Percentiles rank a stretch among this genome's conserved stretches.
Conservation (phyloP, 2,888 invertebrate genomes). For the Phortica okadai region DNA sequence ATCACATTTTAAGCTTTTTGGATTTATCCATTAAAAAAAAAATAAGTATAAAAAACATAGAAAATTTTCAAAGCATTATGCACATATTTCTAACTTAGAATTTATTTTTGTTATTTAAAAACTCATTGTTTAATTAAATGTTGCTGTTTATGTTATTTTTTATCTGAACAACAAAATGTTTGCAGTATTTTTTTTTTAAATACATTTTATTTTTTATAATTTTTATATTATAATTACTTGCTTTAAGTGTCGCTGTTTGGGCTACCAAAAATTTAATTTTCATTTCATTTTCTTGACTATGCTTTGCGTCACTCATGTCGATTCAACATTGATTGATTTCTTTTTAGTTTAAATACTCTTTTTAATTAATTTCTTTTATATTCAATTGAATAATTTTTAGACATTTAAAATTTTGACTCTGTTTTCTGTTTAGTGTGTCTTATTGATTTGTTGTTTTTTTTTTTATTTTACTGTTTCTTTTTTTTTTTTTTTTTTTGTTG, state of each 20-base stretch:
- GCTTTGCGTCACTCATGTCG: conserved; percentile 59
- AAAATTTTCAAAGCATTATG: not conserved
- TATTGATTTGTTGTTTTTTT: conserved; percentile 34
- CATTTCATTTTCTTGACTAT: conserved; percentile 50
- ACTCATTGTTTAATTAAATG: conserved; percentile 23
- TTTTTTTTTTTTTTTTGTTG: conserved; percentile 24
- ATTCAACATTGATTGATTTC: conserved; percentile 18
- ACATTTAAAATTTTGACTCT: conserved; percentile 47
- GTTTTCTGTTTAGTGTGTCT: conserved; percentile 30
- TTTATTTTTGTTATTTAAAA: not conserved
- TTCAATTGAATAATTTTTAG: conserved; percentile 40
- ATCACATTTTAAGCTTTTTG: conserved; percentile 77
- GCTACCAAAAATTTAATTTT: not conserved
- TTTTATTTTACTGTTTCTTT: conserved; percentile 34
- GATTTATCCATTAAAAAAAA: conserved; percentile 55
- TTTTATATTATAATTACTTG: conserved; percentile 48
- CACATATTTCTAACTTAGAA: not conserved
- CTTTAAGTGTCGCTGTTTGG: conserved; percentile 50
- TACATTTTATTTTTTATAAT: conserved; percentile 40
- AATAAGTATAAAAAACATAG: not conserved
- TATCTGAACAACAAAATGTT: conserved; percentile 16
- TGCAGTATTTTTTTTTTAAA: conserved; percentile 29
- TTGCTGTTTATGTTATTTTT: conserved; percentile 30
- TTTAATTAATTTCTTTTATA: conserved; percentile 32
- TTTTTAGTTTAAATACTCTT: conserved; percentile 41